Evolutionary conservation across 2,113 vertebrate species (phyloP).

Genomic region (Alexandromys fortis): DNA sequence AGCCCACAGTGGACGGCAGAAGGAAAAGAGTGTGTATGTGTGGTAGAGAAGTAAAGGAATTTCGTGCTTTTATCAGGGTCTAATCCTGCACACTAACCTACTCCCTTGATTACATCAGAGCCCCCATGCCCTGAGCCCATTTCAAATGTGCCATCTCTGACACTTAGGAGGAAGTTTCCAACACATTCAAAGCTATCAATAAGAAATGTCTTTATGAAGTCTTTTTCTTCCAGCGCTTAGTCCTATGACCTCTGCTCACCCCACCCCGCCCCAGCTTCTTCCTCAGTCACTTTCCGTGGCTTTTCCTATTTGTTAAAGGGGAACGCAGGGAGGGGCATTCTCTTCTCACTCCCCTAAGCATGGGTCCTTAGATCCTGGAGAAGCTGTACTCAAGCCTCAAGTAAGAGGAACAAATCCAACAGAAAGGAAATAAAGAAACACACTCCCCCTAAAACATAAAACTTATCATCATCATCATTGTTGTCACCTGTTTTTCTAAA

Average conservation of each 20-base stretch:
- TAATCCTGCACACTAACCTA: background rate
- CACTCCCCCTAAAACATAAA: background rate
- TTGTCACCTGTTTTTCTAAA: conserved; percentile 9
- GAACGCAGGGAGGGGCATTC: background rate
- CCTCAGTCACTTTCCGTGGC: background rate
- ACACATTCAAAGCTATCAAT: background rate
- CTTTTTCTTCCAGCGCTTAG: background rate
- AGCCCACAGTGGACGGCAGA: background rate
- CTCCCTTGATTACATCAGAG: background rate
- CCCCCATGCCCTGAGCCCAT: background rate
- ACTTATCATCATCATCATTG: background rate
- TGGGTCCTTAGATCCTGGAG: background rate
- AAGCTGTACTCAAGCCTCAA: conserved; percentile 33
- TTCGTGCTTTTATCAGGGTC: background rate
- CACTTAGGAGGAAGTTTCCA: background rate
- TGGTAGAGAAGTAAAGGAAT: background rate
- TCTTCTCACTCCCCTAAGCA: background rate
- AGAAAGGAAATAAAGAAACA: conserved; percentile 37
- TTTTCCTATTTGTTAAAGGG: background rate
- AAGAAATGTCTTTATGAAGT: background rate
- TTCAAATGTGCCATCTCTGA: background rate
- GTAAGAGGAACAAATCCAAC: background rate
- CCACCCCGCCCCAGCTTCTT: background rate
- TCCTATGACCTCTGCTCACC: background rate
- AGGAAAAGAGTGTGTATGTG: no score